A percentile compares a stretch with the other conserved stretches of the same genome.
Conservation (phyloP, 2,797 vertebrate genomes). For the Dermochelys coriacea region DNA sequence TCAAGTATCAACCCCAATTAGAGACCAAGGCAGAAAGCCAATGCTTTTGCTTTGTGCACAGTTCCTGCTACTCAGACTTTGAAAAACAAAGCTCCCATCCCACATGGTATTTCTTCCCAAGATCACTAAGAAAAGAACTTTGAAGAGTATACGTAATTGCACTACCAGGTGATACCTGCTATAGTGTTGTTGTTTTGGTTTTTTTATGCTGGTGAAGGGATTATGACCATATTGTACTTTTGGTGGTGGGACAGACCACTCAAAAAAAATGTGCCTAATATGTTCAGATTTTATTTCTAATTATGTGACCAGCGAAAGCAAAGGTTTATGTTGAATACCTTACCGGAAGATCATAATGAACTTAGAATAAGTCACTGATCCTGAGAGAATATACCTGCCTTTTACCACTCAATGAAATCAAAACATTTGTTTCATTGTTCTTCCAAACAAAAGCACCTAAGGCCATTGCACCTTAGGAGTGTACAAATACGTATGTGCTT, state of each 20-base stretch:
- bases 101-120: not conserved
- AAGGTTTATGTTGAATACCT: not conserved
- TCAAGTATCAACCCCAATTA: not conserved
- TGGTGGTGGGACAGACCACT: not conserved
- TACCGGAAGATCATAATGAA: not conserved
- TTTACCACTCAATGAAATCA: not conserved
- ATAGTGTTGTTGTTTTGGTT: not conserved
- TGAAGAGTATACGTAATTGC: not conserved
- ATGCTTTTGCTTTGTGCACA: not conserved
- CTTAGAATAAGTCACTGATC: not conserved
- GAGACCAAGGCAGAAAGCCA: not conserved
- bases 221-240: not conserved
- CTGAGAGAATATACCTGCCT: not conserved
- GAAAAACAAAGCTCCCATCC: not conserved
- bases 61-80: not conserved
- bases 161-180: not conserved
- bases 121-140: not conserved
- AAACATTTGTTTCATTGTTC: not conserved
- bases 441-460: not conserved
- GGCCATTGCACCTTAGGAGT: not conserved
- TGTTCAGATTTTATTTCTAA: not conserved
- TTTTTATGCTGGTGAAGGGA: not conserved
- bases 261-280: not conserved
- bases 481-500: not conserved
- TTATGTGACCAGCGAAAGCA: not conserved